Percentiles rank a stretch among this genome's conserved stretches.
phyloP scores from a whole-genome alignment of 2,797 vertebrate genomes.

The Sebastes jordani region DNA sequence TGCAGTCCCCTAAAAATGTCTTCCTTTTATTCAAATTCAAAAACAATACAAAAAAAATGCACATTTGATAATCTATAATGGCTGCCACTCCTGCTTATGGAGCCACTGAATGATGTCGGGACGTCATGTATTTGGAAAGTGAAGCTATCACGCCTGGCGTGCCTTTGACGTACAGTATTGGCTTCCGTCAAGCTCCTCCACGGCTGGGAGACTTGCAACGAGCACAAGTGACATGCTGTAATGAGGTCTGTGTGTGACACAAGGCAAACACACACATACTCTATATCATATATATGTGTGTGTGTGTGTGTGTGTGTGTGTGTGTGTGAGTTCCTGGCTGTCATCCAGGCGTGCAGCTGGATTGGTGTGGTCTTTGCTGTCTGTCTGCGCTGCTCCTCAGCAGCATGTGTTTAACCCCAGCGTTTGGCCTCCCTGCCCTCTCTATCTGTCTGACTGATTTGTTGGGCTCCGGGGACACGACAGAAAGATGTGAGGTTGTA shows the following conservation, averaged over 20 bases:
- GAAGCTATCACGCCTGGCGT: conserved; percentile 51
- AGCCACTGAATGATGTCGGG: conserved; percentile 39
- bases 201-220: conserved; percentile 64
- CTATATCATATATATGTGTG: conserved; percentile 1
- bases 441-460: conserved; percentile 79
- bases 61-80: conserved; percentile 35
- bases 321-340: conserved; percentile 28
- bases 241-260: conserved; percentile 69
- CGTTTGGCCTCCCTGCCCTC: conserved; percentile 76
- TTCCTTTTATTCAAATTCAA: conserved; percentile 7
- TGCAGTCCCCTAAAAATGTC: conserved; percentile 2
- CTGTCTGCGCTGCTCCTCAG: conserved; percentile 58
- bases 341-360: conserved; percentile 32
- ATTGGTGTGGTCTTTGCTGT: conserved; percentile 60
- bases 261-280: conserved; percentile 19
- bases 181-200: conserved; percentile 66
- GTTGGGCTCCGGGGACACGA: conserved; percentile 71
- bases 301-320: conserved; percentile 6
- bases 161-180: conserved; percentile 43
- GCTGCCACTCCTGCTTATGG: conserved; percentile 35
- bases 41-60: conserved; percentile 3
- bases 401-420: conserved; percentile 77
- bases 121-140: conserved; percentile 37
- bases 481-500: conserved; percentile 38
- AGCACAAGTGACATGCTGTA: conserved; percentile 67